Evolutionary conservation across 2,113 vertebrate species (phyloP).

Genomic region (Oriolus oriolus): DNA sequence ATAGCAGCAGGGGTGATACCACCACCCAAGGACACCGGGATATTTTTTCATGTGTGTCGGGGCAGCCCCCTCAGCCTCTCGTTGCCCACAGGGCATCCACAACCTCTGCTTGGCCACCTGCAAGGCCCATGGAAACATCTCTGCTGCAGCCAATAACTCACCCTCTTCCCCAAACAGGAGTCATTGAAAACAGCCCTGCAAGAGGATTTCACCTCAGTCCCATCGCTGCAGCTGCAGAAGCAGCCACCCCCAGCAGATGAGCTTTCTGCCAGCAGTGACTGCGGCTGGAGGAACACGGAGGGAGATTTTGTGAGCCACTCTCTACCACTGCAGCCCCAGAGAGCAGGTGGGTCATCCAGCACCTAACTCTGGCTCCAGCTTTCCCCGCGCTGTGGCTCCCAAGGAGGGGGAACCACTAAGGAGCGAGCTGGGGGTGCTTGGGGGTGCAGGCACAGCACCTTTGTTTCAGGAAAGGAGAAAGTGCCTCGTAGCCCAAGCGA

Average conservation of each 20-base stretch:
- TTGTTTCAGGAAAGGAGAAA: not conserved
- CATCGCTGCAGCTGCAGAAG: not conserved
- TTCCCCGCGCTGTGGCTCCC: accelerated
- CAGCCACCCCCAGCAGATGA: not conserved
- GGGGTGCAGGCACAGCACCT: not conserved
- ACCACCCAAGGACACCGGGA: not conserved
- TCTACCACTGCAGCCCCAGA: not conserved
- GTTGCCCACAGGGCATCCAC: not conserved
- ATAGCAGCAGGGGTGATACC: not conserved
- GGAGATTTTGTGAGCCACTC: not conserved
- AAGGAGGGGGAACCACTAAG: not conserved
- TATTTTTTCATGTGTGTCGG: accelerated
- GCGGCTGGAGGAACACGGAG: not conserved
- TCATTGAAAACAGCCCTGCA: not conserved
- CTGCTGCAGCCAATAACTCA: not conserved
- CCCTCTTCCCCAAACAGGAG: not conserved
- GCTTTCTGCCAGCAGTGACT: not conserved
- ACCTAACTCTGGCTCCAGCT: not conserved
- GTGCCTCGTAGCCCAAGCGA: accelerated
- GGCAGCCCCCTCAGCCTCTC: not conserved
- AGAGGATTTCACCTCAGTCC: not conserved
- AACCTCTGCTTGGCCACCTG: not conserved
- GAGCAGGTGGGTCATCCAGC: not conserved
- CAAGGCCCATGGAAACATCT: not conserved
- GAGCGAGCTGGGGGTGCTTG: not conserved